Evolutionary conservation across 1,140 invertebrate genomes (phyloP), one percentile per base, ranked within the genome.

Genomic region (Caenorhabditis latens): DNA sequence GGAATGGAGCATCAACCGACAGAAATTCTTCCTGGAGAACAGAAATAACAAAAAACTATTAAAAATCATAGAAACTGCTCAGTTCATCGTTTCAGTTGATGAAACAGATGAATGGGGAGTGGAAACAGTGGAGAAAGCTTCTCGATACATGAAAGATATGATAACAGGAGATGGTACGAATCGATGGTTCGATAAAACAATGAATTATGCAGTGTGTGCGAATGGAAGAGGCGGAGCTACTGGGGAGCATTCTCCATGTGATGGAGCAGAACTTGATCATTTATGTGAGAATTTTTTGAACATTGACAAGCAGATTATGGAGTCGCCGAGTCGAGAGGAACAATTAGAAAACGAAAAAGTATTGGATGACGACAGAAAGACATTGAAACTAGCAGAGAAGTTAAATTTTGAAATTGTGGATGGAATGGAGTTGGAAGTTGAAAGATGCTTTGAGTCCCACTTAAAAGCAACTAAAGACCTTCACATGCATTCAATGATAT

Each of bases 81-180:
- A 88, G 19, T 67, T 90, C 14, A 85, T 90, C 32, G 19, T 89
- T 14, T 65, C 83, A 16, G 21, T 90, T 0, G 88, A 88, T 40
- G 84, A 87, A 50, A 9, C 16, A 21, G 83, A 86, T 46, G 46
- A 88, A 24, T 89, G 84, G 71, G 83, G 57, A 43, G 65, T 88
- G n/a, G 79, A 63, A 61, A 50, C 88, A 6, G 48, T 83, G 4
- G 53, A 87, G 58, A 21, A 67, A 53, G 53, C 84, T 13, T 87
- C 88, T 32, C n/a, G 19, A 7, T 90, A 71, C 63, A 65, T 90
- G 58, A 88, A 57, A n/a, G 67, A 53, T 63, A 90, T 99, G 84
- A 93, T 99, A 71, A 97, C 98, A 93, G 94, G 94, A 61, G 98
- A 99, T 94, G 97, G 98, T 92, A 98, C 98, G 92, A 98, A 98